Percentiles rank a stretch among this genome's conserved stretches.
Evolutionary conservation across 1,140 invertebrate genomes (phyloP).

Genomic region (Holcopasites calliopsidis): DNA sequence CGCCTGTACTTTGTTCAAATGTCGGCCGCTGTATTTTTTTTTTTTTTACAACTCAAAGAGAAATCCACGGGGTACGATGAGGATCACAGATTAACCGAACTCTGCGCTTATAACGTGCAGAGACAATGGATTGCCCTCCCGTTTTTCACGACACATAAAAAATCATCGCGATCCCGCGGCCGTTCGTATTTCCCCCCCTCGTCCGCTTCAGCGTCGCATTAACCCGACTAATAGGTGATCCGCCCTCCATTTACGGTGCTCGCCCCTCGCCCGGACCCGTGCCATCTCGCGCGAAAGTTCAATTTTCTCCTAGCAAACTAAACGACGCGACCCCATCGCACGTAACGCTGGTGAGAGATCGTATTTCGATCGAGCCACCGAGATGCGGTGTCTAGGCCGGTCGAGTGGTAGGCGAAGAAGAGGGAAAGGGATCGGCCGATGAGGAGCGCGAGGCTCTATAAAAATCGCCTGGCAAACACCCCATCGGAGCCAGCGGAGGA

Average conservation of each 20-base stretch:
- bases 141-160: not conserved
- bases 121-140: not conserved
- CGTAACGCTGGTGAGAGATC: too few relatives aligned
- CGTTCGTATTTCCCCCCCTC: too few relatives aligned
- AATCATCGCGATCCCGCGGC: not conserved
- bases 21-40: too few relatives aligned
- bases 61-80: not conserved
- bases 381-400: not conserved
- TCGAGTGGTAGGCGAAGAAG: conserved; percentile 17
- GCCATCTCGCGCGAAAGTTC: conserved; percentile 29
- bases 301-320: conserved; percentile 32
- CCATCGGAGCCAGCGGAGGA: conserved; percentile 37
- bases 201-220: not conserved
- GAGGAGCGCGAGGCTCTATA: conserved; percentile 21
- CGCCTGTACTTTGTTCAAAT: not conserved
- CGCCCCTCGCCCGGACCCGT: not conserved
- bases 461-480: conserved; percentile 37
- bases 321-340: too few relatives aligned
- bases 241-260: not conserved
- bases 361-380: conserved; percentile 45
- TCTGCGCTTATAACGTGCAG: too few relatives aligned
- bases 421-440: not conserved
- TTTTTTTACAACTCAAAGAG: not conserved
- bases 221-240: not conserved
- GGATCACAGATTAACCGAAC: not conserved